phyloP scores from a whole-genome alignment of 2,888 invertebrate species.

The Himalopsyche tibetana region DNA sequence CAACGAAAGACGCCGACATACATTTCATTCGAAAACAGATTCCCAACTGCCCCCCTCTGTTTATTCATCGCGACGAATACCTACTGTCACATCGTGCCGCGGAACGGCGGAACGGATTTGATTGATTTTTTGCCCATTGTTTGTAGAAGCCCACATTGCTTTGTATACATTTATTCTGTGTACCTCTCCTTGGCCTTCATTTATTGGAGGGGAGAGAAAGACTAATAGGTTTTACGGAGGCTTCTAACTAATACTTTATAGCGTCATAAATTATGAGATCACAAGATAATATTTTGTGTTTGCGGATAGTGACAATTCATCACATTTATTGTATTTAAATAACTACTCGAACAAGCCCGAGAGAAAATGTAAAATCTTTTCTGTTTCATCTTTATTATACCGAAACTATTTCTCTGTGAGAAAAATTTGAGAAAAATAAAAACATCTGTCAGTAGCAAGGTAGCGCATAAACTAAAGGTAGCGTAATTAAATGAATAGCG shows the following conservation, averaged over 20 bases:
- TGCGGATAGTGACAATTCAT: no score
- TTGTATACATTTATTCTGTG: conserved; percentile 36
- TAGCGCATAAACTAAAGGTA: no score
- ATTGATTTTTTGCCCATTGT: conserved; percentile 74
- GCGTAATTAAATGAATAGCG: no score
- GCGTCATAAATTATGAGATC: conserved; percentile 34
- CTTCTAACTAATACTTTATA: conserved; percentile 2
- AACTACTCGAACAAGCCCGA: no score
- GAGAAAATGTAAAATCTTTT: no score
- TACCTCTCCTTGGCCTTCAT: conserved; percentile 55
- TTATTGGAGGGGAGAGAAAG: conserved; percentile 37
- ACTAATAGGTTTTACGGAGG: conserved; percentile 15
- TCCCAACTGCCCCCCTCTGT: conserved; percentile 70
- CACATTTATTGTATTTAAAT: no score
- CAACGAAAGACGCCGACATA: conserved; percentile 70
- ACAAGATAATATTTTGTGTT: background rate
- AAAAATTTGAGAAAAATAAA: no score
- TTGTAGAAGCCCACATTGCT: conserved; percentile 51
- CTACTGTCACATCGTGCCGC: conserved; percentile 67
- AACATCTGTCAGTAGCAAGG: no score
- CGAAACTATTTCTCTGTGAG: no score
- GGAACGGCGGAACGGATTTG: conserved; percentile 71
- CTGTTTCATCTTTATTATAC: no score
- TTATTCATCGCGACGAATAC: conserved; percentile 72
- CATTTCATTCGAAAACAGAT: conserved; percentile 35